Percentiles rank a stretch among this genome's conserved stretches.
These are phyloP conservation scores for Cyclophora albipunctata DNA, from an alignment of 2,888 invertebrate species.

Conservation along the genomic window DNA sequence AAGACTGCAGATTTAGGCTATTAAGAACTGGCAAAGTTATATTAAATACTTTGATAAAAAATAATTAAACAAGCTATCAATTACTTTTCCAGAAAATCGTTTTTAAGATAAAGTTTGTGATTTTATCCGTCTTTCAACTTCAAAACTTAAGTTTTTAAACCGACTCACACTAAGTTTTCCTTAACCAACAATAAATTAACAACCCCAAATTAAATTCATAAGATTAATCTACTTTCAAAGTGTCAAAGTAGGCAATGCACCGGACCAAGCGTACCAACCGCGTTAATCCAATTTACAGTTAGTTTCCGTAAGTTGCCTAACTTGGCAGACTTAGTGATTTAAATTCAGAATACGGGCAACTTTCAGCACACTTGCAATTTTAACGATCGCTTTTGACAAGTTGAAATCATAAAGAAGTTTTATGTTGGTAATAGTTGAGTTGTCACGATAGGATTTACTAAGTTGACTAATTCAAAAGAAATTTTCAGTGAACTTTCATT, in stretches of 20 bases:
- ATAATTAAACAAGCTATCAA: no score
- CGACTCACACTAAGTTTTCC: no score
- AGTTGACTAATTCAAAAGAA: constrained; percentile 1
- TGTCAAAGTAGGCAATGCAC: constrained; percentile 49
- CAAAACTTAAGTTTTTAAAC: no score
- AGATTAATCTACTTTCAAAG: constrained; percentile 1
- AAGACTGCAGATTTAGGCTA: no score
- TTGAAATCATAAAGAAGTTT: constrained; percentile 51
- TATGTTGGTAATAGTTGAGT: constrained; percentile 36
- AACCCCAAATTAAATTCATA: no score
- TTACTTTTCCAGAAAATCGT: no score
- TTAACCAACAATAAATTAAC: no score
- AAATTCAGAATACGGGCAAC: constrained; percentile 64
- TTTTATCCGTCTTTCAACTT: no score
- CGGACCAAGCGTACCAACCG: constrained; percentile 24
- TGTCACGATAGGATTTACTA: constrained; percentile 10
- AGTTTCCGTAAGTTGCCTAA: constrained; percentile 46
- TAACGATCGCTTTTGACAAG: constrained; percentile 48
- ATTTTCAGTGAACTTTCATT: not conserved
- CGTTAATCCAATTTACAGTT: constrained; percentile 67
- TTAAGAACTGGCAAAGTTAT: no score
- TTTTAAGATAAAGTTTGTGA: no score
- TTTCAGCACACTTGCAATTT: constrained; percentile 53
- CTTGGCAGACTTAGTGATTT: constrained; percentile 66
- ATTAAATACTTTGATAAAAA: no score